Evolutionary conservation across 2,888 invertebrate species (phyloP), one percentile per base, ranked within the genome.

Genomic region (Mimas tiliae): DNA sequence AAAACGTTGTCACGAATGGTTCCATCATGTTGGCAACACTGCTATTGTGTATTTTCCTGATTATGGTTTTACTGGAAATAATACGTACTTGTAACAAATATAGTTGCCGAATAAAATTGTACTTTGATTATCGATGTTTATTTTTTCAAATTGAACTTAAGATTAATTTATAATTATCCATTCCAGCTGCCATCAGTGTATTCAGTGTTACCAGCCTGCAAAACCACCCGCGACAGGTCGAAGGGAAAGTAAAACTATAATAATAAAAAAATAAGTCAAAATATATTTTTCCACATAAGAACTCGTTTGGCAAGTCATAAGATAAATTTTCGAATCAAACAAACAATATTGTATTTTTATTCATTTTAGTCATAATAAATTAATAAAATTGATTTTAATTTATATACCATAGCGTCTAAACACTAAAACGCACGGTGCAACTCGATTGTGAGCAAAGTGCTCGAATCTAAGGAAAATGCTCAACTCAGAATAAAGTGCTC

Each of bases 251-350:
- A 68, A 72, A 76, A 74, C 69, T 75, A 77, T 76, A 77, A 78
- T 72, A 76, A 77, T 69, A 72, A 74, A 74, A 72, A 70, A 69
- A 74, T 72, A 67, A 71, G 68, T 72, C 70, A 67, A 74, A 68
- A 74, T 71, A 79, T 72, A 72, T 75, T 73, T 73, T 73, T 72
- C 73, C 67, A 80, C 79, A 85, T 82, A 86, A 84, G 83, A 84
- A 76, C 72, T 73, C 77, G 80, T 77, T 79, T 86, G 88, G 88
- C 88, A 88, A 87, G 88, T 83, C 75, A 77, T 72, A 77, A 76
- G 70, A 74, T 72, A 67, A 67, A n/a, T 70, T 67, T 72, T 75
- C 70, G 75, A 74, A 72, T 76, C 74, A 72, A 64, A 72, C 75
- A 75, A 74, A 74, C 76, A 75, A 75, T 66, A 70, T 68, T 45